Evolutionary conservation across 2,888 invertebrate species (phyloP).

Genomic region (Tineola bisselliella): DNA sequence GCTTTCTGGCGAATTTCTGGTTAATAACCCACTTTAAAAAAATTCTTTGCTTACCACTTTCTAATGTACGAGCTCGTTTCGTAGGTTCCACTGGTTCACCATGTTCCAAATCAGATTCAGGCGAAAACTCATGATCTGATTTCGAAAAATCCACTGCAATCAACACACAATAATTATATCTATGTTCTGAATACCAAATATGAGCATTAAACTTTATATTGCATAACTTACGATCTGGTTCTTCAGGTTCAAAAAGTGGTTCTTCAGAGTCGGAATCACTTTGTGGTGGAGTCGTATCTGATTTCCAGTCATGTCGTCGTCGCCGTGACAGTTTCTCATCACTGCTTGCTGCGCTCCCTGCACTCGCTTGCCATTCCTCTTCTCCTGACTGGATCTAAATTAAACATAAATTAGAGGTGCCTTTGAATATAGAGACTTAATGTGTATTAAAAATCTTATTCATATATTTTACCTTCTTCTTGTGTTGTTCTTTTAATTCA

Average conservation of each 20-base stretch:
- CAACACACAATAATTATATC: neutral
- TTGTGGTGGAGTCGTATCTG: slow-evolving; percentile 43
- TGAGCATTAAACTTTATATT: neutral
- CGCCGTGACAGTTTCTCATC: slow-evolving; percentile 13
- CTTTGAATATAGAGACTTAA: too few species aligned
- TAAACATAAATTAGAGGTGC: too few species aligned
- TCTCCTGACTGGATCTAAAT: slow-evolving; percentile 26
- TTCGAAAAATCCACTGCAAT: slow-evolving; percentile 56
- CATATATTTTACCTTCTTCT: slow-evolving; percentile 64
- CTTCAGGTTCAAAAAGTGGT: slow-evolving; percentile 45
- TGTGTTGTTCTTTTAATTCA: slow-evolving; percentile 73
- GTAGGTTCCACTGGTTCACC: slow-evolving; percentile 78
- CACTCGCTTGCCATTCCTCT: slow-evolving; percentile 50
- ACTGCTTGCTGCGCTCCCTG: slow-evolving; percentile 31
- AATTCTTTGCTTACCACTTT: slow-evolving; percentile 72
- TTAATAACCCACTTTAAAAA: too few species aligned
- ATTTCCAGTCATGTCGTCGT: slow-evolving; percentile 28
- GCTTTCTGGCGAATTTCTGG: too few species aligned
- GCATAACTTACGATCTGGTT: slow-evolving; percentile 39
- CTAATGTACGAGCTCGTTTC: slow-evolving; percentile 85
- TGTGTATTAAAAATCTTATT: too few species aligned
- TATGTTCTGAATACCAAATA: neutral
- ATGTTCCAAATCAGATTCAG: slow-evolving; percentile 81
- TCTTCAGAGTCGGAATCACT: slow-evolving; percentile 55
- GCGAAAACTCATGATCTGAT: slow-evolving; percentile 94